phyloP scores from a whole-genome alignment of 2,113 vertebrate genomes.

The Bombycilla garrulus region DNA sequence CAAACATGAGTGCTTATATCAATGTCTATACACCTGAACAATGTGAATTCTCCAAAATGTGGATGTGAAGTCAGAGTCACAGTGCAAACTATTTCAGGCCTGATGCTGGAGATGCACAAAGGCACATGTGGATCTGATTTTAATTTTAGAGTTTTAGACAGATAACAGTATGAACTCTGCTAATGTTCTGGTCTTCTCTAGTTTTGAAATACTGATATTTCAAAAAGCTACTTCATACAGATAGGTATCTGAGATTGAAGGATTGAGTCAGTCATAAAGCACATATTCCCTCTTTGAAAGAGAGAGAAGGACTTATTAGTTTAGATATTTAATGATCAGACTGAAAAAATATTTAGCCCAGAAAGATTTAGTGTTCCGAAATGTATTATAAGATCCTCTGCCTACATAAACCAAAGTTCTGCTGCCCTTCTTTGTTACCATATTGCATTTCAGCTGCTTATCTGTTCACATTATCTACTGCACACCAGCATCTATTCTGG shows the following conservation, averaged over 20 bases:
- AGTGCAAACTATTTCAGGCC: neutral
- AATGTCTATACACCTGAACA: neutral
- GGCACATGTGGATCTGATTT: neutral
- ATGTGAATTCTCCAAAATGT: neutral
- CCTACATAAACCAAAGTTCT: neutral
- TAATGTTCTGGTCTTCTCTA: neutral
- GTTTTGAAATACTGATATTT: neutral
- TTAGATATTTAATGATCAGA: neutral
- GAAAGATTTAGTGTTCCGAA: neutral
- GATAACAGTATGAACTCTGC: accelerated
- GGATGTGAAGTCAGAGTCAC: neutral
- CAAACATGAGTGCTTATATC: neutral
- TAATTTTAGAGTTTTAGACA: neutral
- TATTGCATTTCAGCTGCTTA: neutral
- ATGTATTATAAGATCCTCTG: neutral
- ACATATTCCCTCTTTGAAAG: neutral
- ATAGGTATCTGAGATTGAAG: neutral
- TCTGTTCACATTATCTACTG: neutral
- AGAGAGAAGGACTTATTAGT: neutral
- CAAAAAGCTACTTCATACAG: neutral
- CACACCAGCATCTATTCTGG: neutral
- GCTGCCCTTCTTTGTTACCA: neutral
- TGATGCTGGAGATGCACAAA: neutral
- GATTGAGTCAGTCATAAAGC: neutral
- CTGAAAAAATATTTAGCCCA: neutral